Evolutionary conservation across 2,797 vertebrate species (phyloP).

Genomic region (Squalus acanthias): DNA sequence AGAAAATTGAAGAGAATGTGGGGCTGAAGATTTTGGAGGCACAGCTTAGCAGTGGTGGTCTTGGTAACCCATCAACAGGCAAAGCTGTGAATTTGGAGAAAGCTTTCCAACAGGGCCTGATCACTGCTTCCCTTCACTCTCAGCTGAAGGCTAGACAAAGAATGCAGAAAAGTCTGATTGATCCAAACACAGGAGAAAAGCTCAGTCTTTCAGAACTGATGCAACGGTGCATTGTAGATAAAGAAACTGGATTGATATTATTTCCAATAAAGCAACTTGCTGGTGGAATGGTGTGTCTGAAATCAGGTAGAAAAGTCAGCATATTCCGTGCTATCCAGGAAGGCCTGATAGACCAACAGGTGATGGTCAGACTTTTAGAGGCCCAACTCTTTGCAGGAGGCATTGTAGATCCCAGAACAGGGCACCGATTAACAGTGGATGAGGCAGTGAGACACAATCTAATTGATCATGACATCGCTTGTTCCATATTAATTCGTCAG

Average conservation of each 20-base stretch:
- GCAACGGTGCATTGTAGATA: slow-evolving; percentile 64
- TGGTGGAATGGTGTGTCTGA: slow-evolving; percentile 74
- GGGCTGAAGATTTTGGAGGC: slow-evolving; percentile 78
- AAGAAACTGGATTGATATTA: slow-evolving; percentile 69
- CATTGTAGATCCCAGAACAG: slow-evolving; percentile 79
- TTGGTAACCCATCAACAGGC: slow-evolving; percentile 51
- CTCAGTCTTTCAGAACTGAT: slow-evolving; percentile 68
- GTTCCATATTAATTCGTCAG: slow-evolving; percentile 73
- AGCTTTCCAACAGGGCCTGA: slow-evolving; percentile 59
- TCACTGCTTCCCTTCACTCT: slow-evolving; percentile 54
- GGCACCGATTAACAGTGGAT: slow-evolving; percentile 71
- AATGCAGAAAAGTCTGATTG: slow-evolving; percentile 68
- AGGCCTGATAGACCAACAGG: slow-evolving; percentile 79
- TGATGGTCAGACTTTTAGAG: slow-evolving; percentile 74
- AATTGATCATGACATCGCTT: slow-evolving; percentile 82
- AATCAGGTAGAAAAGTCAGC: slow-evolving; percentile 76
- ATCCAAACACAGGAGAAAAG: slow-evolving; percentile 87
- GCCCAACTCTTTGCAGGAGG: slow-evolving; percentile 90
- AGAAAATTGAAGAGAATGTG: slow-evolving; percentile 64
- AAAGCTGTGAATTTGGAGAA: slow-evolving; percentile 63
- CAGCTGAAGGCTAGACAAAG: slow-evolving; percentile 62
- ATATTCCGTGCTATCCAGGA: slow-evolving; percentile 82
- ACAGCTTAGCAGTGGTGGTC: slow-evolving; percentile 67
- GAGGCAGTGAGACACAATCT: slow-evolving; percentile 72
- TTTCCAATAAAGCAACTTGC: slow-evolving; percentile 80